Percentiles rank a stretch among this genome's conserved stretches.
These are phyloP conservation scores for Rhipidura dahli DNA, from an alignment of 2,113 vertebrate genomes.

Conservation along the genomic window DNA sequence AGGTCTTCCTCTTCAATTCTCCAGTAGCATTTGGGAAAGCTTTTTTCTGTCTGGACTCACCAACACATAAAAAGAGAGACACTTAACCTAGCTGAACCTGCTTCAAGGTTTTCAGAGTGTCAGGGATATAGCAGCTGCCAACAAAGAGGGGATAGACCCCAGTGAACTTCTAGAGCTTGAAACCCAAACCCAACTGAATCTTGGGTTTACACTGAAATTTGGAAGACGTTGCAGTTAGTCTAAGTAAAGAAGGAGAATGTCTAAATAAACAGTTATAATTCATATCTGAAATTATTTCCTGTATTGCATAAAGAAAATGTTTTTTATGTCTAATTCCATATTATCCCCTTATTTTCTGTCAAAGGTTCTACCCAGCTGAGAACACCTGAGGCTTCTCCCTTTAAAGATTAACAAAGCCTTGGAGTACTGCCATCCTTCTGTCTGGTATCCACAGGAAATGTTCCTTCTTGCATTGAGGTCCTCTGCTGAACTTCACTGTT, in stretches of 20 bases:
- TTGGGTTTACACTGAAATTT: background rate
- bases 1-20: background rate
- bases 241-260: background rate
- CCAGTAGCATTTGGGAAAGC: background rate
- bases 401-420: background rate
- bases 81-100: background rate
- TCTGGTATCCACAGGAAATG: rapidly evolving
- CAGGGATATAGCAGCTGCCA: background rate
- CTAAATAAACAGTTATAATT: background rate
- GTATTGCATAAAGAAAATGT: background rate
- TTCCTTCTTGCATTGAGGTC: background rate
- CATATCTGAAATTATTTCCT: background rate
- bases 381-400: background rate
- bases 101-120: background rate
- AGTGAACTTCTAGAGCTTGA: background rate
- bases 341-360: background rate
- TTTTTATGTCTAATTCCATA: background rate
- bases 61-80: background rate
- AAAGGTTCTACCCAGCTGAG: background rate
- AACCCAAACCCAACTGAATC: background rate
- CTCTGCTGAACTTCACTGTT: background rate
- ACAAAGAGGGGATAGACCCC: background rate
- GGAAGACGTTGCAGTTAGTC: background rate
- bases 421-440: background rate
- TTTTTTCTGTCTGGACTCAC: background rate